phyloP scores from a whole-genome alignment of 1,140 invertebrate genomes.

The Portunus trituberculatus region DNA sequence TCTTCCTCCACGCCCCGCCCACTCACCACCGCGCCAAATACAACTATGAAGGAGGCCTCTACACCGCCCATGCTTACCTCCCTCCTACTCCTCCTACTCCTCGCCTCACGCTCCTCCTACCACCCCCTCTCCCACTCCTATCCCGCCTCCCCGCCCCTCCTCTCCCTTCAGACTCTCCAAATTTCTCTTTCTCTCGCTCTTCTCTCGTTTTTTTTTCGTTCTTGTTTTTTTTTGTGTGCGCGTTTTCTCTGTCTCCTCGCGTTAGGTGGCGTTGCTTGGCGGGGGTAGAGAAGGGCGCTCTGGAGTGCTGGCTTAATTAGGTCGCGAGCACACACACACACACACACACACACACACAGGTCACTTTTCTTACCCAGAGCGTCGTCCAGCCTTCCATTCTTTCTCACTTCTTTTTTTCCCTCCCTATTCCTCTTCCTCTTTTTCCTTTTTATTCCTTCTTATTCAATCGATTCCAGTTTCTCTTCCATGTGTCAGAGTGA shows the following conservation, averaged over 20 bases:
- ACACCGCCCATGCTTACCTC: slow-evolving; percentile 33
- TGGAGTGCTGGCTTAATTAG: background rate
- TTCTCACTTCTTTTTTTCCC: no score
- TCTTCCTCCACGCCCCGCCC: slow-evolving; percentile 64
- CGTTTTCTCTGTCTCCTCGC: background rate
- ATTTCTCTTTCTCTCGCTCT: slow-evolving; percentile 32
- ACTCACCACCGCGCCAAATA: slow-evolving; percentile 74
- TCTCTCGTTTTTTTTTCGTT: background rate
- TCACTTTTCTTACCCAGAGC: background rate
- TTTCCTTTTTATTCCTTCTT: background rate
- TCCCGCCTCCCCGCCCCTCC: background rate
- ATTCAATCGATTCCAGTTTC: slow-evolving; percentile 7
- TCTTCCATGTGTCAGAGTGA: background rate
- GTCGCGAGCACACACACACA: background rate
- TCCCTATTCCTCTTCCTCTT: background rate
- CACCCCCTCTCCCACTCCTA: background rate
- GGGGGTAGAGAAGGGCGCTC: background rate
- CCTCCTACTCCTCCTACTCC: background rate
- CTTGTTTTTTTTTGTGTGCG: background rate
- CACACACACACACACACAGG: background rate
- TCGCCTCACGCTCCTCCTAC: background rate
- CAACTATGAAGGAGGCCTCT: slow-evolving; percentile 60
- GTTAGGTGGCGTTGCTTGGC: slow-evolving; percentile 1
- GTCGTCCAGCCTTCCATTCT: background rate
- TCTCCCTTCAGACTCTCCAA: background rate